Base-by-base conservation (phyloP, 2,888 invertebrate species). In the Oasisia sp. region DNA sequence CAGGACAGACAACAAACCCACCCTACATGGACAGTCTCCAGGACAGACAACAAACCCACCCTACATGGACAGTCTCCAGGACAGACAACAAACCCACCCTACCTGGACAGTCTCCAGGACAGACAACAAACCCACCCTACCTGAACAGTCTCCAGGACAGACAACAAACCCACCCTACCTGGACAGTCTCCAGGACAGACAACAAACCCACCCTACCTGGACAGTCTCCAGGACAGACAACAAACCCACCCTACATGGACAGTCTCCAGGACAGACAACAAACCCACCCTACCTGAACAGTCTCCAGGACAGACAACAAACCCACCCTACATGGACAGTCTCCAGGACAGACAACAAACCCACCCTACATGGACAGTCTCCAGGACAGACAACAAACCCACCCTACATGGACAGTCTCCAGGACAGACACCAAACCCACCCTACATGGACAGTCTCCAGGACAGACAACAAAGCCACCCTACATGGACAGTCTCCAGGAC, bases 201-300 rank as follows among this genome's bases (percentile, higher is more conserved):
- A n/a, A n/a, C n/a, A n/a, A n/a, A n/a, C n/a, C n/a, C 74, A 19
- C 90, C 93, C 92, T 94, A 97, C 98, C 94, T 97, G 97, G 0
- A 98, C 98, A 0, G 99, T 99, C 96, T 99, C 99, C 93, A 99
- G 96, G 92, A 99, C 97, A 96, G n/a, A n/a, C n/a, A n/a, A n/a
- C n/a, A n/a, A n/a, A n/a, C n/a, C n/a, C 74, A 19, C 90, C 93
- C 92, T 94, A 97, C 98, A 94, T 97, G 97, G 0, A 98, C 98
- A 0, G 99, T 99, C 96, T 99, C 99, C 93, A 99, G 96, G 92
- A 99, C 97, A 96, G n/a, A n/a, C n/a, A n/a, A n/a, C n/a, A n/a
- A n/a, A n/a, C n/a, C n/a, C 74, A 19, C 90, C 93, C 92, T 94
- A 97, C 98, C 94, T 97, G 97, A 0, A 98, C 98, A 0, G 99